Conservation (phyloP, 2,113 vertebrate genomes). For the Muntiacus reevesi region DNA sequence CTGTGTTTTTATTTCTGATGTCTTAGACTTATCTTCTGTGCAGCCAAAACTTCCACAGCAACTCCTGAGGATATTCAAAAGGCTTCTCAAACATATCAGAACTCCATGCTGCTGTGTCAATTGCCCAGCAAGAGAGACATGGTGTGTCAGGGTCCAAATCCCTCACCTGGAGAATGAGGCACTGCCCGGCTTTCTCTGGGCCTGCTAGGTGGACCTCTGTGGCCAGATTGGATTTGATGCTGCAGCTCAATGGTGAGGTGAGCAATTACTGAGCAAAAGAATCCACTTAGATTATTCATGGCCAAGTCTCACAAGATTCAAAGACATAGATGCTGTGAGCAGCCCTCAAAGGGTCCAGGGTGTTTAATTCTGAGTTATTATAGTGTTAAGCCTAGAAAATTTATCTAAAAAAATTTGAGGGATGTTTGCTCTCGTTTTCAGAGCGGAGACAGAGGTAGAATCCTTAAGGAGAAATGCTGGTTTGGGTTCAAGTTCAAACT, state of each 20-base stretch:
- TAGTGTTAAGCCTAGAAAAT: neutral
- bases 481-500: neutral
- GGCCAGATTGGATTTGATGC: neutral
- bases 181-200: neutral
- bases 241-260: neutral
- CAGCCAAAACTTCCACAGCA: constrained; percentile 47
- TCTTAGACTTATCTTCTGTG: constrained; percentile 55
- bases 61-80: constrained; percentile 41
- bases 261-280: constrained; percentile 14
- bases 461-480: neutral
- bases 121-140: constrained; percentile 40
- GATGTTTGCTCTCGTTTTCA: neutral
- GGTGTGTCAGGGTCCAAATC: neutral
- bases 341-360: neutral
- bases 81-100: constrained; percentile 28
- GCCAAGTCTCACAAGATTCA: neutral
- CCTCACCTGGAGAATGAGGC: constrained; percentile 43
- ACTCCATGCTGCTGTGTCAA: constrained; percentile 62
- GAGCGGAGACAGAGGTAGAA: neutral
- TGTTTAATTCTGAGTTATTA: constrained; percentile 8
- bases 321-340: neutral
- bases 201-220: neutral
- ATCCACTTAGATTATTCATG: constrained; percentile 20
- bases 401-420: neutral
- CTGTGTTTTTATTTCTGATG: constrained; percentile 68